These are phyloP conservation scores for Eurystomus glaucurus DNA, from an alignment of 2,797 vertebrate species.

Conservation along the genomic window DNA sequence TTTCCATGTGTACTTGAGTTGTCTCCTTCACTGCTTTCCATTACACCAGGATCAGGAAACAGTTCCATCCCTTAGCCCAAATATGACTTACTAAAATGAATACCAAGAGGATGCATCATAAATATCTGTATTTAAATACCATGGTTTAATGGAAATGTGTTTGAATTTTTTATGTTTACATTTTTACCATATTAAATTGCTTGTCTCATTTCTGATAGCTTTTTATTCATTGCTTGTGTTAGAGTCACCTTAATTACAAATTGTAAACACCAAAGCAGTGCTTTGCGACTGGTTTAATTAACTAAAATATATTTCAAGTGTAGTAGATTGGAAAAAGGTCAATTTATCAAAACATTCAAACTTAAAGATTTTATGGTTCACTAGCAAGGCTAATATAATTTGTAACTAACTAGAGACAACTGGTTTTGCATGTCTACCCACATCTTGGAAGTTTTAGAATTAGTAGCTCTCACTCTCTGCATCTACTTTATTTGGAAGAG, in stretches of 20 bases:
- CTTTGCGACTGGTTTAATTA: neutral
- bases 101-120: neutral
- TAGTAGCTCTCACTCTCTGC: neutral
- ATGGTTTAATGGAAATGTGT: neutral
- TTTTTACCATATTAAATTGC: neutral
- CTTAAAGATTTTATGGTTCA: neutral
- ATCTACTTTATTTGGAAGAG: neutral
- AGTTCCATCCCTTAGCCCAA: neutral
- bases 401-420: neutral
- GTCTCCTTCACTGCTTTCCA: neutral
- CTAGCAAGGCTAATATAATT: neutral
- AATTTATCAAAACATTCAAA: neutral
- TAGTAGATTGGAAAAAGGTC: neutral
- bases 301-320: neutral
- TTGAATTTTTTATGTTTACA: neutral
- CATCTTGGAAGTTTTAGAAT: neutral
- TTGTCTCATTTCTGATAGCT: neutral
- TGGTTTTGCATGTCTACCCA: neutral
- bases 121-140: neutral
- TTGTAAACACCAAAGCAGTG: neutral
- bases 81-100: neutral
- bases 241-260: neutral
- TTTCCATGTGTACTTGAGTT: neutral
- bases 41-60: neutral
- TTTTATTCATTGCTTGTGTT: neutral